Conservation (phyloP, 2,113 vertebrate genomes). For the Mastomys natalensis region DNA sequence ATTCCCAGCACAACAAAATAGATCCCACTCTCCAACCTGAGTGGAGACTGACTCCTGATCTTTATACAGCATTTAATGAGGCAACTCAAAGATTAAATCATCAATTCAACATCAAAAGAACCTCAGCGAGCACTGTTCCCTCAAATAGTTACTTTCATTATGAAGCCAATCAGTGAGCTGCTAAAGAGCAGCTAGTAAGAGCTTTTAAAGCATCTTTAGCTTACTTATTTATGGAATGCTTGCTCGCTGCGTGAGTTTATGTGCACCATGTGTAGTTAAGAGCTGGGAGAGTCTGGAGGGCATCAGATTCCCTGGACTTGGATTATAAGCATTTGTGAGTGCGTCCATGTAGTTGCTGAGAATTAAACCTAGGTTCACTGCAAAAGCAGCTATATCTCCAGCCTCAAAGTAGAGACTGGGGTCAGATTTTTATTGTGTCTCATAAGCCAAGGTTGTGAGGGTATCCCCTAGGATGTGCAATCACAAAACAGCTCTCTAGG, state of each 20-base stretch:
- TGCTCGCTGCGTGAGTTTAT: background rate
- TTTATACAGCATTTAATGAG: background rate
- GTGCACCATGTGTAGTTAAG: background rate
- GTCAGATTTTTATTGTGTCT: background rate
- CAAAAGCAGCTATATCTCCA: too few relatives aligned
- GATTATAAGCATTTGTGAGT: background rate
- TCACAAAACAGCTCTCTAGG: background rate
- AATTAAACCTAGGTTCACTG: background rate
- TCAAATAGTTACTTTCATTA: background rate
- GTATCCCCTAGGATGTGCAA: background rate
- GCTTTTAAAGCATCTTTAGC: background rate
- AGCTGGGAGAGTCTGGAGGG: background rate
- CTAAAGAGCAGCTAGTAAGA: background rate
- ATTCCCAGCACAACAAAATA: slow-evolving; percentile 12
- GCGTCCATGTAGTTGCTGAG: background rate
- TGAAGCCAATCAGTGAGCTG: background rate
- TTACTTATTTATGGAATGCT: background rate
- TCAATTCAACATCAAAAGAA: slow-evolving; percentile 20
- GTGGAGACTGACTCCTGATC: background rate
- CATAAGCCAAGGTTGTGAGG: background rate
- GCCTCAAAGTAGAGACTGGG: background rate
- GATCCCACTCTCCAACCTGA: background rate
- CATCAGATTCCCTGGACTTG: background rate
- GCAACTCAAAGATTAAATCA: slow-evolving; percentile 18
- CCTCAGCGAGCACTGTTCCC: background rate